Evolutionary conservation across 2,797 vertebrate genomes (phyloP).

Genomic region (Mycteria americana): DNA sequence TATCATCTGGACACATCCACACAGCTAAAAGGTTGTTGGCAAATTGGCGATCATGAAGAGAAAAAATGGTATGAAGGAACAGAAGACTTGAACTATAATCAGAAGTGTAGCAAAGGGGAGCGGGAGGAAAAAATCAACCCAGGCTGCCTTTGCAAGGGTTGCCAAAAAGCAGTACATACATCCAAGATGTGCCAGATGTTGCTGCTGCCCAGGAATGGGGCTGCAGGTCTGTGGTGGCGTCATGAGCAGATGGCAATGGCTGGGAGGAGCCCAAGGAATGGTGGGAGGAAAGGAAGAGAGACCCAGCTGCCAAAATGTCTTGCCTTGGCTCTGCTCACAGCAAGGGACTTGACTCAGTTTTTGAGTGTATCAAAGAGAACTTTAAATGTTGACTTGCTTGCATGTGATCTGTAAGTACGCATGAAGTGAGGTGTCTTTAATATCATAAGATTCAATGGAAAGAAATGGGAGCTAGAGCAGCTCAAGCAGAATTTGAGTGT

Average conservation of each 20-base stretch:
- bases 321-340: constrained; percentile 9
- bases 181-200: constrained; percentile 50
- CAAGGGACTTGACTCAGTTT: background rate
- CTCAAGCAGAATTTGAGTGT: background rate
- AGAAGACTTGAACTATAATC: background rate
- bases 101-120: background rate
- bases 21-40: background rate
- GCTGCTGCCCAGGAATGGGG: constrained; percentile 14
- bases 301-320: constrained; percentile 23
- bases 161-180: constrained; percentile 7
- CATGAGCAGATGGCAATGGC: constrained; percentile 38
- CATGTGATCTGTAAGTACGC: background rate
- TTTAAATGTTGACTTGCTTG: background rate
- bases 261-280: constrained; percentile 19
- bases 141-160: background rate
- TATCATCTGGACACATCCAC: background rate
- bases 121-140: background rate
- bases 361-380: background rate
- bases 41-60: background rate
- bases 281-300: constrained; percentile 24
- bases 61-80: background rate
- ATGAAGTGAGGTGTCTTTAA: background rate
- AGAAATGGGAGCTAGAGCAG: background rate
- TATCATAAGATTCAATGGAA: background rate
- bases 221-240: constrained; percentile 14